phyloP scores from a whole-genome alignment of 2,888 invertebrate species.

The Drosophila ustulata region DNA sequence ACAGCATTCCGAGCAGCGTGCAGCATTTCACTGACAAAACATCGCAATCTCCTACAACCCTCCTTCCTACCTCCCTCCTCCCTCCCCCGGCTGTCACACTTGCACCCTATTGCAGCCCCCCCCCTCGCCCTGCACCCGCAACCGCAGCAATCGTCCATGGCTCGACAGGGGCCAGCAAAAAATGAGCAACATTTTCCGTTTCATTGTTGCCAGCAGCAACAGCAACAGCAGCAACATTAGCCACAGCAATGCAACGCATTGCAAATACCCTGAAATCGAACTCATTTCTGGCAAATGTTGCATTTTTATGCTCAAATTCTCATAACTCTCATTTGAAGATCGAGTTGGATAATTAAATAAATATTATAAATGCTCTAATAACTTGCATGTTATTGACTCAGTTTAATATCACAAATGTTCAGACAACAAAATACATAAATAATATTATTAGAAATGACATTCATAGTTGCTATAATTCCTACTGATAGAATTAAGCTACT shows the following conservation, averaged over 20 bases:
- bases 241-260: constrained; percentile 32
- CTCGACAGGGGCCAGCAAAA: constrained; percentile 43
- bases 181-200: constrained; percentile 77
- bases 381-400: no score
- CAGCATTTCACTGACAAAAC: constrained; percentile 70
- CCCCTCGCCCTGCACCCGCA: constrained; percentile 36
- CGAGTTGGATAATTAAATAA: no score
- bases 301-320: no score
- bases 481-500: no score
- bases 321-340: no score
- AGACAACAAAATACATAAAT: no score
- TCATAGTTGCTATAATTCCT: no score
- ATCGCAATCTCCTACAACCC: constrained; percentile 50
- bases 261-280: constrained; percentile 27
- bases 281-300: not conserved
- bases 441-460: no score
- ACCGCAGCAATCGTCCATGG: constrained; percentile 63
- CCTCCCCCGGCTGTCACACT: not conserved
- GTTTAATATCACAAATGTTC: no score
- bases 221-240: constrained; percentile 13
- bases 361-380: no score
- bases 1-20: constrained; percentile 68
- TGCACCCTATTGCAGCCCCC: constrained; percentile 7
- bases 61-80: not conserved
- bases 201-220: constrained; percentile 65